A percentile compares a stretch with the other conserved stretches of the same genome.
phyloP scores from a whole-genome alignment of 2,113 vertebrate species.

The Patagioenas fasciata region DNA sequence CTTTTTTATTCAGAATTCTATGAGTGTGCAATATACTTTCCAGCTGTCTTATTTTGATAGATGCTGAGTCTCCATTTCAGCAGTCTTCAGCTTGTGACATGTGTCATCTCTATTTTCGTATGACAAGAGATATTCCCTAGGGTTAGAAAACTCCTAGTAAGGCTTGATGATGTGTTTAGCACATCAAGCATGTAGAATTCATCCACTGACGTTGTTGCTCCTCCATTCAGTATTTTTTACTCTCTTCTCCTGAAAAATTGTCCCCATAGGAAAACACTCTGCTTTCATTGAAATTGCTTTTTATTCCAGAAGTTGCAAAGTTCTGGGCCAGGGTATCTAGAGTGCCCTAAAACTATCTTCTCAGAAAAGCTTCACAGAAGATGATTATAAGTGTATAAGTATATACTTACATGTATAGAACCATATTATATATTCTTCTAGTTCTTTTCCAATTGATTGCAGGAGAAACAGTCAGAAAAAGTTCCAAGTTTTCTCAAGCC shows the following conservation, averaged over 20 bases:
- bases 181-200: not conserved
- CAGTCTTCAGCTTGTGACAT: not conserved
- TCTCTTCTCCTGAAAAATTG: not conserved
- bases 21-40: not conserved
- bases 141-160: not conserved
- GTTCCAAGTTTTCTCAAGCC: not conserved
- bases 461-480: not conserved
- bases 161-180: not conserved
- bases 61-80: not conserved
- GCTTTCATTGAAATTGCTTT: not conserved
- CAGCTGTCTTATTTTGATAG: not conserved
- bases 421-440: not conserved
- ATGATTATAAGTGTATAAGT: not conserved
- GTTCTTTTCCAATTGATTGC: fast-evolving
- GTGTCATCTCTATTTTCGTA: not conserved
- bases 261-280: not conserved
- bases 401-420: not conserved
- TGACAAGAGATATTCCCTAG: not conserved
- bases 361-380: not conserved
- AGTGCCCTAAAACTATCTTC: not conserved
- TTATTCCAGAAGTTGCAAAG: not conserved
- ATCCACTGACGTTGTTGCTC: not conserved
- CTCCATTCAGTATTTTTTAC: not conserved
- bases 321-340: not conserved
- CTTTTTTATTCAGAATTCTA: not conserved